phyloP scores from a whole-genome alignment of 2,797 vertebrate species.

The Aythya fuligula region DNA sequence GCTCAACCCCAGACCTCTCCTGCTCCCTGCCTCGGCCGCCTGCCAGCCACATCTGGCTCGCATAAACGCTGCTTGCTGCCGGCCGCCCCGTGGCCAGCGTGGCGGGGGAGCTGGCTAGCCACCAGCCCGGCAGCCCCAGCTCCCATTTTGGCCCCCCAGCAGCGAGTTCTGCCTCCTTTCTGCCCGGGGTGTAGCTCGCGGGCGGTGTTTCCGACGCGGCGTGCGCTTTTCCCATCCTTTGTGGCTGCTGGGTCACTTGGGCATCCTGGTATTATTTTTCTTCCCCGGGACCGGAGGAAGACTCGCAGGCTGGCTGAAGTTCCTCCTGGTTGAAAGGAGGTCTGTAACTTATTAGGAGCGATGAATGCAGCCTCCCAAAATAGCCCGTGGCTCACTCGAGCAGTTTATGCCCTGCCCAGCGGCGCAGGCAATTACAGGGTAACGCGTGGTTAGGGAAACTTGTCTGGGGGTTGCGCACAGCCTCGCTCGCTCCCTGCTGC shows the following conservation, averaged over 20 bases:
- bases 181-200: background rate
- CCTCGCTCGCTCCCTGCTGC: background rate
- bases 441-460: background rate
- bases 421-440: conserved; percentile 21
- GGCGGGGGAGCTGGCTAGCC: background rate
- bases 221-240: conserved; percentile 42
- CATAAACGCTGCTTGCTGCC: background rate
- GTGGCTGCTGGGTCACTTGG: conserved; percentile 47
- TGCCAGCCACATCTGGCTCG: background rate
- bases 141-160: background rate
- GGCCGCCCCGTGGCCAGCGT: accelerated
- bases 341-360: conserved; percentile 37
- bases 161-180: background rate
- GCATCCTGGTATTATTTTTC: conserved; percentile 66
- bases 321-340: conserved; percentile 27
- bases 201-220: background rate
- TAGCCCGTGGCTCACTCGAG: conserved; percentile 5
- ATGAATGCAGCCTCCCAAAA: conserved; percentile 31
- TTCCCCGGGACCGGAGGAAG: conserved; percentile 48
- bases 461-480: background rate
- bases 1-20: conserved; percentile 28
- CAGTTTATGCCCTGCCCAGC: conserved; percentile 52
- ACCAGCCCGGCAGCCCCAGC: background rate
- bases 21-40: background rate
- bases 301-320: conserved; percentile 22